These are phyloP conservation scores for Hexactinellida sp. DNA, from an alignment of 37 sponge, comb jelly and placozoan genomes.

Conservation along the genomic window DNA sequence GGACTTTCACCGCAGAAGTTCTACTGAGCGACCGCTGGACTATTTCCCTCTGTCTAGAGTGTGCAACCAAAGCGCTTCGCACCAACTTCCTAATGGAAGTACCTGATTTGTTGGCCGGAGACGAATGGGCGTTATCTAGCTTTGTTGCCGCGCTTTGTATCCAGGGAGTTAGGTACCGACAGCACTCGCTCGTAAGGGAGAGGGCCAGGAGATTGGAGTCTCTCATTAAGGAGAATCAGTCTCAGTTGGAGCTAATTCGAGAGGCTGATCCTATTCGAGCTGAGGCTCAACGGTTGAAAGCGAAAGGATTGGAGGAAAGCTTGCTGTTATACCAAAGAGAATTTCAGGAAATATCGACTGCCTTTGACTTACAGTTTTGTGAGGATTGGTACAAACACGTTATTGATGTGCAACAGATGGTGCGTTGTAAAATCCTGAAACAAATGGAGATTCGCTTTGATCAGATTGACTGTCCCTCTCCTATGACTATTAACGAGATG, in stretches of 20 bases:
- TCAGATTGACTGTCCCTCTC: neutral
- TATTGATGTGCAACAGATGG: neutral
- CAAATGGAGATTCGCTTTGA: neutral
- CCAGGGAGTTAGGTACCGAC: neutral
- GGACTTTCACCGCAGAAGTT: constrained; percentile 67
- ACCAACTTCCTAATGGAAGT: constrained; percentile 34
- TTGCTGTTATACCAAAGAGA: neutral
- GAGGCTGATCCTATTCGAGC: neutral
- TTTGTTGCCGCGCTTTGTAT: neutral
- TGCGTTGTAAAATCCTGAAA: neutral
- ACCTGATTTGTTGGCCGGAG: neutral
- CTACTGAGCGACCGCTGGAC: constrained; percentile 82
- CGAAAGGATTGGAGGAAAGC: neutral
- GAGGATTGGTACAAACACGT: neutral
- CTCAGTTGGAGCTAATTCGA: neutral
- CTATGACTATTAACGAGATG: constrained; percentile 41
- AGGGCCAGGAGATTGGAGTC: neutral
- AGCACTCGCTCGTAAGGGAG: neutral
- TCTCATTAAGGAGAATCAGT: neutral
- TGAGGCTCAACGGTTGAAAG: neutral
- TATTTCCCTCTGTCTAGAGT: constrained; percentile 46
- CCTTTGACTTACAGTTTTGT: neutral
- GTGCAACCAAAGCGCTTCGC: constrained; percentile 42
- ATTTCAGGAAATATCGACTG: neutral
- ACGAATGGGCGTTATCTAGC: neutral